Conservation (phyloP, 1,140 invertebrate genomes). For the Potamilus streckersoni region DNA sequence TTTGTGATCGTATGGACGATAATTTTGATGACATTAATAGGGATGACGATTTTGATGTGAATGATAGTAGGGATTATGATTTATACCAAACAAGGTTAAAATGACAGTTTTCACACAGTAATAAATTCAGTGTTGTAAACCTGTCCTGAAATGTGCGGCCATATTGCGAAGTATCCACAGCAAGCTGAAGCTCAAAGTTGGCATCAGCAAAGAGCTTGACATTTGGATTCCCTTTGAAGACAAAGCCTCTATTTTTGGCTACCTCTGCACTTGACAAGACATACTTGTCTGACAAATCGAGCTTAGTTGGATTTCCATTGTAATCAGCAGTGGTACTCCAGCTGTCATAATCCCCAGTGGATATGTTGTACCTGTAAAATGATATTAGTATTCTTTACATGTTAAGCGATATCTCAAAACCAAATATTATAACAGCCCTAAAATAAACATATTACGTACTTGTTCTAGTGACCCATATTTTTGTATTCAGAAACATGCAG, state of each 20-base stretch:
- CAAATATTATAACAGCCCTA: too few species aligned
- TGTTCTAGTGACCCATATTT: too few species aligned
- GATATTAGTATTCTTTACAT: too few species aligned
- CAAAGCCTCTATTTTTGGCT: conserved; percentile 55
- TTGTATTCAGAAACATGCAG: too few species aligned
- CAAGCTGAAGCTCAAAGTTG: conserved; percentile 54
- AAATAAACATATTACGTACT: too few species aligned
- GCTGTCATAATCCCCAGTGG: conserved; percentile 62
- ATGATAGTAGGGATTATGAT: neutral
- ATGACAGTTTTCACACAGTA: neutral
- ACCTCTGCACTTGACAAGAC: conserved; percentile 38
- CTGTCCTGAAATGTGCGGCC: conserved; percentile 66
- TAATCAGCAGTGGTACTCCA: conserved; percentile 50
- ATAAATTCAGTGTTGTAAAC: conserved; percentile 28
- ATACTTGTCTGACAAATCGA: conserved; percentile 49
- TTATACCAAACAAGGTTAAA: neutral
- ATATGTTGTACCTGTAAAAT: conserved; percentile 65
- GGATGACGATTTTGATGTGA: too few species aligned
- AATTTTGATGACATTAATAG: too few species aligned
- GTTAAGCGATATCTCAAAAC: too few species aligned
- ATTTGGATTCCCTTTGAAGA: conserved; percentile 62
- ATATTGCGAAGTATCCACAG: conserved; percentile 66
- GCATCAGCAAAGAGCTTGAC: conserved; percentile 61
- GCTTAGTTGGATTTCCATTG: conserved; percentile 37
- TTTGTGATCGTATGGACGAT: too few species aligned